phyloP scores from a whole-genome alignment of 2,888 invertebrate genomes.

The Dioctria rufipes region DNA sequence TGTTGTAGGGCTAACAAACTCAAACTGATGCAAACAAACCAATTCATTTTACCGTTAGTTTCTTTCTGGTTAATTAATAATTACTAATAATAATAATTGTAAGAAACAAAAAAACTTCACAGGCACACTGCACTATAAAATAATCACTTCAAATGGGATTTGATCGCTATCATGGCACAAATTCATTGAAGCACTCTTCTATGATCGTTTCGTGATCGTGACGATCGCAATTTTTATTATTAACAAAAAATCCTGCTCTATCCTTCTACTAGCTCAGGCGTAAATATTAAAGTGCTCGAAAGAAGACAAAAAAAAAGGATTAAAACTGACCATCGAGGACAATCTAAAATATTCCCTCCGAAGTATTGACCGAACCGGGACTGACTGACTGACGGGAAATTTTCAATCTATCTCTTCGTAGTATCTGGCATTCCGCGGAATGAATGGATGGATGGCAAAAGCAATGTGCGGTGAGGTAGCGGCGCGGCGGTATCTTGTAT shows the following conservation, averaged over 20 bases:
- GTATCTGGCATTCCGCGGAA: constrained; percentile 24
- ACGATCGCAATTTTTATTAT: background rate
- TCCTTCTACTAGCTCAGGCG: background rate
- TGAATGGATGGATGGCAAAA: constrained; percentile 8
- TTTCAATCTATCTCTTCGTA: constrained; percentile 35
- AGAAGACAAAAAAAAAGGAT: background rate
- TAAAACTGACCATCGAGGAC: background rate
- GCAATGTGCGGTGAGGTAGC: background rate
- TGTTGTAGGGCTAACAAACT: background rate
- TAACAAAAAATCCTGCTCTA: no score
- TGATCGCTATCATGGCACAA: constrained; percentile 6
- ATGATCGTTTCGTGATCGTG: background rate
- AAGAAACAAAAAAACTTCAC: background rate
- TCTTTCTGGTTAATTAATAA: no score
- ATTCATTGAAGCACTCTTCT: background rate
- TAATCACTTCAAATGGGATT: background rate
- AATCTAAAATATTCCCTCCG: constrained; percentile 8
- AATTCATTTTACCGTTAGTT: constrained; percentile 11
- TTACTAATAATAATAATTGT: no score
- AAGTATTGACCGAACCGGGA: constrained; percentile 36
- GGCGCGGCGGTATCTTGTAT: constrained; percentile 36
- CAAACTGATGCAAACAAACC: background rate
- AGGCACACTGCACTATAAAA: constrained; percentile 3
- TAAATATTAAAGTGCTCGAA: background rate
- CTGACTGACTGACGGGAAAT: constrained; percentile 24